These are phyloP conservation scores for Chorisops tibialis DNA, from an alignment of 2,888 invertebrate genomes.

Conservation along the genomic window DNA sequence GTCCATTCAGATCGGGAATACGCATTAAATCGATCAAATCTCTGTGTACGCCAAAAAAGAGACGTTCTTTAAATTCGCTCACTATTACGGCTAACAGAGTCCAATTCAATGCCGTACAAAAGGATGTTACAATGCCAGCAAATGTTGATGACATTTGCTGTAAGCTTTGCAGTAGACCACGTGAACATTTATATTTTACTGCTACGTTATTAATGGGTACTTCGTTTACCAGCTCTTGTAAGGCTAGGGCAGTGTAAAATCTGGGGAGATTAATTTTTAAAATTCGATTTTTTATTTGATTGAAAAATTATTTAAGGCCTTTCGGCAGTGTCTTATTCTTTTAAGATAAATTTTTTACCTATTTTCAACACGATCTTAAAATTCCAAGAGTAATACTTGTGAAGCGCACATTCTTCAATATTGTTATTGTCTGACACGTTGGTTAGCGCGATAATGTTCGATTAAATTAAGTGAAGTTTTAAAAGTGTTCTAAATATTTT, in stretches of 20 bases:
- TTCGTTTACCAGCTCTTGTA: constrained; percentile 92
- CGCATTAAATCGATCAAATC: constrained; percentile 90
- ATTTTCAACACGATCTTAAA: no score
- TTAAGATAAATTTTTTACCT: no score
- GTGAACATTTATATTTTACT: constrained; percentile 77
- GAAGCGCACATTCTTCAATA: no score
- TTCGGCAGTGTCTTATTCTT: no score
- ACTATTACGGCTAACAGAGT: constrained; percentile 82
- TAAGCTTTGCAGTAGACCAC: constrained; percentile 88
- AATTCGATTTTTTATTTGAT: no score
- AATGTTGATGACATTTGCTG: constrained; percentile 95
- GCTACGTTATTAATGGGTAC: constrained; percentile 75
- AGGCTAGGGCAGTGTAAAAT: constrained; percentile 85
- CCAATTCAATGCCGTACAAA: constrained; percentile 92
- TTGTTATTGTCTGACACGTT: no score
- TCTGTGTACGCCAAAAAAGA: constrained; percentile 90
- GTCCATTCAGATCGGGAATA: constrained; percentile 76
- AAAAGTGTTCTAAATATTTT: no score
- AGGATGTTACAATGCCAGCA: constrained; percentile 97
- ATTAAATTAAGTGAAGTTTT: no score
- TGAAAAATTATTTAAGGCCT: no score
- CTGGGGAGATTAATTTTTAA: constrained; percentile 52
- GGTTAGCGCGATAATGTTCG: no score
- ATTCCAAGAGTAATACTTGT: no score
- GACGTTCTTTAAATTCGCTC: constrained; percentile 87